A percentile compares a stretch with the other conserved stretches of the same genome.
Conservation (phyloP, 2,113 vertebrate species). For the Podarcis muralis region DNA sequence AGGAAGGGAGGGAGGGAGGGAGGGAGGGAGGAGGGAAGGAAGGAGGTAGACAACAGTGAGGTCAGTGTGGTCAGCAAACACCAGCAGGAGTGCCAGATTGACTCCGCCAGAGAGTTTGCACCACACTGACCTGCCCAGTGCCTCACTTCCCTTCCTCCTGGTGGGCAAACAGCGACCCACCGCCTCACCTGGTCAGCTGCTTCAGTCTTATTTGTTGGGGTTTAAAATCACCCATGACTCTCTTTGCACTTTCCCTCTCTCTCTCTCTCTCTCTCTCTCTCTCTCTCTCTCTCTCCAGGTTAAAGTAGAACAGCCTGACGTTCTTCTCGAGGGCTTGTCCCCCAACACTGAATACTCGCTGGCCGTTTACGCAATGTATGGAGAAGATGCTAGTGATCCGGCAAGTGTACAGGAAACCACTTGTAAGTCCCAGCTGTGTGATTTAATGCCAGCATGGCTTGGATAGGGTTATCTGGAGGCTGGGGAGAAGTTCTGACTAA, state of each 20-base stretch:
- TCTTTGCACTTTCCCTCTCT: accelerated
- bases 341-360: slow-evolving; percentile 85
- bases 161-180: no score
- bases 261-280: slow-evolving; percentile 2
- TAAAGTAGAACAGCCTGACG: slow-evolving; percentile 80
- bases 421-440: slow-evolving; percentile 70
- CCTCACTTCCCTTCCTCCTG: no score
- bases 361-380: slow-evolving; percentile 85
- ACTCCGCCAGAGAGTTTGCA: no score
- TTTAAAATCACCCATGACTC: background rate
- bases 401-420: slow-evolving; percentile 84
- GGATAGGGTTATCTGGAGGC: background rate
- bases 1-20: no score
- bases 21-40: no score
- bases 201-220: background rate
- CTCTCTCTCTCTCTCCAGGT: slow-evolving; percentile 72
- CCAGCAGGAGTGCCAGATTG: no score
- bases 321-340: slow-evolving; percentile 79
- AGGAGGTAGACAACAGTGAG: background rate
- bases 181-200: no score
- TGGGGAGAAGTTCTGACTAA: no score
- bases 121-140: no score
- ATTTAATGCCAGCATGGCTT: no score
- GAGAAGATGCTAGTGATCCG: slow-evolving; percentile 89
- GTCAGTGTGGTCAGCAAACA: no score